Base-by-base conservation (phyloP, 2,113 vertebrate species). In the Steatornis caripensis region DNA sequence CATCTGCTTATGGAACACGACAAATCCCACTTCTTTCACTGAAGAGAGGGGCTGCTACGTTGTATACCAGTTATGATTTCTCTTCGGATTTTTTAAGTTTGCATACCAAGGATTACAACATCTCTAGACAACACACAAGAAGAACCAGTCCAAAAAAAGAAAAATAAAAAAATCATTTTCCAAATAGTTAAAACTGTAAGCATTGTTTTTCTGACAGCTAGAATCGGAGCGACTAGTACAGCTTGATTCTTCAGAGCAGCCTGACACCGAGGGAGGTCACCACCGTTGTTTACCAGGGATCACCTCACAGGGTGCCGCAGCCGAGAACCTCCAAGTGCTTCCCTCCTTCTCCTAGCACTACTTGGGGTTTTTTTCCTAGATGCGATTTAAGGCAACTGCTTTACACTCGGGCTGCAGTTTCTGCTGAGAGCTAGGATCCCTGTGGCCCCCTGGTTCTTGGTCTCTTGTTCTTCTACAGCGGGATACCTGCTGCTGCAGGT, bases 1-100 rank as follows among this genome's bases (percentile, higher is more conserved):
- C 32, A 64, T 26, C 8, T 1, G 1, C 15, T 64, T 64, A 17
- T 3, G 15, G 46, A 49, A 43, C 14, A 22, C 0, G 1, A 19
- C 32, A 81, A 87, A 70, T 32, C 15, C 39, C 20, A 46, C 51
- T 46, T 78, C 13, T 60, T 64, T 64, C 0, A 1, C 21, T 30
- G 60, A 81, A 88, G 21, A 85, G 65, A 45, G 20, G 14, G 19
- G 45, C 12, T 95, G 53, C 45, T 83, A 9, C 12, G 26, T 26
- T 48, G 34, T 20, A 30, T 10, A 64, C 8, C 21, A 72, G 12
- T 24, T 74, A 41, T 0, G 0, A 93, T 62, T 80, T 55, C 7
- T 76, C 39, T 87, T 45, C 26, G 34, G 17, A 60, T 48, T 83
- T 93, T 94, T 85, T 18, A 87, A 79, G 45, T 30, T 78, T 65